Percentiles rank a stretch among this genome's conserved stretches.
Evolutionary conservation across 2,888 invertebrate genomes (phyloP).

Genomic region (Heliconius cydno): DNA sequence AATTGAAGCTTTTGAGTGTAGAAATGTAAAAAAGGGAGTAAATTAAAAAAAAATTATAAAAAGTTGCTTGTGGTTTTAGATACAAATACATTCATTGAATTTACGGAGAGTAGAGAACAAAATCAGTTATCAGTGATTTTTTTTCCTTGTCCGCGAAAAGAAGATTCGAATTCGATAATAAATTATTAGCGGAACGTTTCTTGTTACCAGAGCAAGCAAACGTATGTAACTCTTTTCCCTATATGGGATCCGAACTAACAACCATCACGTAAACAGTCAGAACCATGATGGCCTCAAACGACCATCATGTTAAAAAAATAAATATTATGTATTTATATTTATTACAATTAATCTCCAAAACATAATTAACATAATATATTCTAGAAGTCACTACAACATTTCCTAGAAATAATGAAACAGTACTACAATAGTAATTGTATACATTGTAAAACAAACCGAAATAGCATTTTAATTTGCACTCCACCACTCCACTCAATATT

Average conservation of each 20-base stretch:
- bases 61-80: background rate
- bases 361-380: background rate
- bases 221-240: background rate
- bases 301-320: no score
- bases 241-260: background rate
- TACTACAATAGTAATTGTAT: constrained; percentile 16
- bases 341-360: no score
- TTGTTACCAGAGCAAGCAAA: background rate
- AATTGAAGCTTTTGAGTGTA: background rate
- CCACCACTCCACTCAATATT: constrained; percentile 5
- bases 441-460: constrained; percentile 21
- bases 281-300: no score
- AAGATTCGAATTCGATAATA: background rate
- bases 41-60: background rate
- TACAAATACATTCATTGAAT: background rate
- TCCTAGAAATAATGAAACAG: constrained; percentile 7
- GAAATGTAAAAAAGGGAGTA: background rate
- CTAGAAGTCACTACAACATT: background rate
- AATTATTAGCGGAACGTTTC: background rate
- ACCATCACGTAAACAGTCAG: no score
- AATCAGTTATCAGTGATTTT: background rate
- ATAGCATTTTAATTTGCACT: constrained; percentile 20
- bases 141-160: background rate
- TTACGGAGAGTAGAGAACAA: background rate
- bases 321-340: no score